phyloP scores from a whole-genome alignment of 2,113 vertebrate species.

The Phalacrocorax pelagicus region DNA sequence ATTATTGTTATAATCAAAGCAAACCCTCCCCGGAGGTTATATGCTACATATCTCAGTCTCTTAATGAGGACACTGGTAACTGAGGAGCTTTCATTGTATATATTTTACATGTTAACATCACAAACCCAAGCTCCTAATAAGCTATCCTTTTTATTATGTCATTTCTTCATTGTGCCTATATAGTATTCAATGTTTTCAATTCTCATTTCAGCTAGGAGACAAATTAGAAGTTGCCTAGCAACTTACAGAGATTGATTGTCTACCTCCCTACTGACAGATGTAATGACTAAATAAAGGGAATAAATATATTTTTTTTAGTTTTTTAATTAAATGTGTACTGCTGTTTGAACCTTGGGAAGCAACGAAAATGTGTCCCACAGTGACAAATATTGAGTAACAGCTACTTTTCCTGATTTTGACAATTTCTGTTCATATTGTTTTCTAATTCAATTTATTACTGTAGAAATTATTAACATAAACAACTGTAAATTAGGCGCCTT shows the following conservation, averaged over 20 bases:
- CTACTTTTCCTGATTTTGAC: not conserved
- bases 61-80: not conserved
- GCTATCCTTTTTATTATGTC: not conserved
- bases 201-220: not conserved
- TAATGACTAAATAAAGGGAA: not conserved
- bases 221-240: not conserved
- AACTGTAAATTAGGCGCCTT: not conserved
- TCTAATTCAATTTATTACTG: not conserved
- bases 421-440: not conserved
- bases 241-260: not conserved
- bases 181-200: not conserved
- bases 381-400: not conserved
- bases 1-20: not conserved
- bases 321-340: not conserved
- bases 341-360: not conserved
- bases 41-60: not conserved
- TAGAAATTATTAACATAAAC: not conserved
- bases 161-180: not conserved
- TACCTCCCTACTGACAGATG: not conserved
- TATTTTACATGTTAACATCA: not conserved
- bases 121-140: not conserved
- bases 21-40: not conserved
- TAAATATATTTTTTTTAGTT: not conserved
- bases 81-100: not conserved
- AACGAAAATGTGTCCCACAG: not conserved